Conservation (phyloP, 2,888 invertebrate species). For the Ctenicera cuprea region DNA sequence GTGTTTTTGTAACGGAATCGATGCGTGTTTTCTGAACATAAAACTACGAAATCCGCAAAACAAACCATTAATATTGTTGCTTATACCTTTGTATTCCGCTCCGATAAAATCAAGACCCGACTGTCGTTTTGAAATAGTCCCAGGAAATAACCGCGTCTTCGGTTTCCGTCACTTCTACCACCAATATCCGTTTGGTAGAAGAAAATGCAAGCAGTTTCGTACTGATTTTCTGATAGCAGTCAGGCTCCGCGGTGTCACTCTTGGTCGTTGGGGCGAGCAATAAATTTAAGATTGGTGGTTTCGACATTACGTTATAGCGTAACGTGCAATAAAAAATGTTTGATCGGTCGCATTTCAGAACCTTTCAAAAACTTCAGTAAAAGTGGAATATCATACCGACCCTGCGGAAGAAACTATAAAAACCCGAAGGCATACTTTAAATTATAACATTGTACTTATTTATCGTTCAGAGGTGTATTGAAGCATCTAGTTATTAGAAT, state of each 20-base stretch:
- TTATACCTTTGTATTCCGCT: conserved; percentile 11
- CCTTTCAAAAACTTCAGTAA: not conserved
- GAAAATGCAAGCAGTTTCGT: not conserved
- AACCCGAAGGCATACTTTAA: no score
- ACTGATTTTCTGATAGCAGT: not conserved
- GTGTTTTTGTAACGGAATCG: conserved; percentile 10
- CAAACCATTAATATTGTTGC: conserved; percentile 10
- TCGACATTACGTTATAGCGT: conserved; percentile 4
- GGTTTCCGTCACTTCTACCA: not conserved
- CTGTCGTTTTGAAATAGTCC: not conserved
- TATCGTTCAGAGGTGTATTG: no score
- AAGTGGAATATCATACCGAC: not conserved
- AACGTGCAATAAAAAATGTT: conserved; percentile 8
- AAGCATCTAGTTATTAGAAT: no score
- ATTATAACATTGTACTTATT: no score
- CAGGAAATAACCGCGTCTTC: not conserved
- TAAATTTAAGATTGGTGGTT: conserved; percentile 12
- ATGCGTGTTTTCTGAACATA: conserved; percentile 19
- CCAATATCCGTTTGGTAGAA: not conserved
- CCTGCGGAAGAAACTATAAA: no score
- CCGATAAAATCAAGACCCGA: not conserved
- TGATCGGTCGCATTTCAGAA: not conserved
- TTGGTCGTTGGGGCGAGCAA: not conserved
- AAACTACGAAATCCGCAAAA: conserved; percentile 10
- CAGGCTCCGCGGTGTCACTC: not conserved